Base-by-base conservation (phyloP, 53 echinoderm and acorn worm species). In the Paelopatides confundens region DNA sequence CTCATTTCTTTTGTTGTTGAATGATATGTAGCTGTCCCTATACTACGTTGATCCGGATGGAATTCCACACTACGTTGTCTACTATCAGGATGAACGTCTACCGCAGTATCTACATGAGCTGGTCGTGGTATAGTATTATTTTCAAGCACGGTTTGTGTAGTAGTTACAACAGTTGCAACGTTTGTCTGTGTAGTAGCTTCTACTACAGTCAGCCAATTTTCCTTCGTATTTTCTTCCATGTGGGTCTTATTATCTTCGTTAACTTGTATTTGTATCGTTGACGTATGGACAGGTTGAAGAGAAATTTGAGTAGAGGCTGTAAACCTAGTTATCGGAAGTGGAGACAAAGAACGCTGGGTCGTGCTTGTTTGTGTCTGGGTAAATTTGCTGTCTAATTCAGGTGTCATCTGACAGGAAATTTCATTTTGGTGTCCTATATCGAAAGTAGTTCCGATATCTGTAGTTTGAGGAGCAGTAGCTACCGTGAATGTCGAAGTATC, bases 251-350 rank as follows among this genome's bases (percentile, higher is more conserved):
- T 17, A 7, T 11, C 51, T 51, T 79, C 79, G 79, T 46, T 74
- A 18, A 83, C 84, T 64, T 83, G 84, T 35, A 83, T 83, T 14
- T 83, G 84, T 6, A 83, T n/a, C 1, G 63, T 65, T 38, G 84
- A 32, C 15, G 79, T 79, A 32, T 50, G 79, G 34, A 53, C 79
- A 0, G 79, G 53, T 28, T 52, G 26, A 50, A 79, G 33, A 52
- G 50, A 33, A 18, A 79, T 79, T 51, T 79, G 79, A 31, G 79
- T 79, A 3, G 79, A 79, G 23, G 33, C 32, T 7, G 28, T 52
- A 31, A 79, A 21, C 3, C 33, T 79, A 8, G 79, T 3, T 4
- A 79, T 48, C 58, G 49, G 31, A 30, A 79, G 17, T 6, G 79
- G 79, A 79, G 79, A 79, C 58, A 79, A 30, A 11, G 79, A 50